Conservation (phyloP, 2,797 vertebrate species). For the Clarias platycephalus region DNA sequence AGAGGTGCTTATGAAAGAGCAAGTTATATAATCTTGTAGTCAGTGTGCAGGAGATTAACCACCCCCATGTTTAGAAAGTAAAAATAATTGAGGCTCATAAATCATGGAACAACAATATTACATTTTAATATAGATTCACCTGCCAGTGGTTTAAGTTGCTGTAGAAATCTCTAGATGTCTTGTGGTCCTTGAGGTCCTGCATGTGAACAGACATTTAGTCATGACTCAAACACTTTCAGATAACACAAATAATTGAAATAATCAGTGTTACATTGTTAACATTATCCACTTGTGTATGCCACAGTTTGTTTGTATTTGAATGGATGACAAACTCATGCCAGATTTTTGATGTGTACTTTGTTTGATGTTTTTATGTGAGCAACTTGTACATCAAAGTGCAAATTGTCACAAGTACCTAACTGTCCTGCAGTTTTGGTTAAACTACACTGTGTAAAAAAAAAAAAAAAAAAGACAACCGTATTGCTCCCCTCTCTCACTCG, state of each 20-base stretch:
- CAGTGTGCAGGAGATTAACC: not conserved
- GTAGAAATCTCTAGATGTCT: conserved; percentile 4
- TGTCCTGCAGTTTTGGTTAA: not conserved
- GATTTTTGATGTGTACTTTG: not conserved
- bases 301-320: not conserved
- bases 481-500: not conserved
- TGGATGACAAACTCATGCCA: not conserved
- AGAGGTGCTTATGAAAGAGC: conserved; percentile 2
- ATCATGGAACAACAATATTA: conserved; percentile 13
- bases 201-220: not conserved
- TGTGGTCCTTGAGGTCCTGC: not conserved
- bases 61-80: conserved; percentile 1
- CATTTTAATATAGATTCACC: conserved; percentile 5
- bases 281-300: not conserved
- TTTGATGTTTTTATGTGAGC: not conserved
- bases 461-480: not conserved
- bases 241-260: not conserved
- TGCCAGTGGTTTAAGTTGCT: not conserved
- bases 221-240: not conserved
- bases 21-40: conserved; percentile 37
- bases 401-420: not conserved
- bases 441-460: not conserved
- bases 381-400: not conserved
- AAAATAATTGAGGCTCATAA: not conserved
- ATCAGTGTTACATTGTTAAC: not conserved